Percentiles rank a stretch among this genome's conserved stretches.
phyloP scores from a whole-genome alignment of 1,140 invertebrate species.

The Catajapyx aquilonaris region DNA sequence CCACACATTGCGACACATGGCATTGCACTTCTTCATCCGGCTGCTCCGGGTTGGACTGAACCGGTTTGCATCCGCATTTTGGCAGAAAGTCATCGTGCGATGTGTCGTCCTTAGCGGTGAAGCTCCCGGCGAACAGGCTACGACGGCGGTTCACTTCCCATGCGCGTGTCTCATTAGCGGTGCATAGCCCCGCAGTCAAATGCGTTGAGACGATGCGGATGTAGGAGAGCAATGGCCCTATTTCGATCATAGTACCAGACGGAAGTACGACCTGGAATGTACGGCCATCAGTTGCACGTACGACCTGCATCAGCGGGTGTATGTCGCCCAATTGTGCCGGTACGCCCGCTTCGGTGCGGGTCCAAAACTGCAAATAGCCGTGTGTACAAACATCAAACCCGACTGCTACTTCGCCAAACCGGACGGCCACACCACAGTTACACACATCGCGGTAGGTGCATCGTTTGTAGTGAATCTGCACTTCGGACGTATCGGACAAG shows the following conservation, averaged over 20 bases:
- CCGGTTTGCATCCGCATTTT: conserved; percentile 11
- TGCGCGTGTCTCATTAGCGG: too few species aligned
- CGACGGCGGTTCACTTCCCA: too few species aligned
- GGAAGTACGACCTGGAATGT: conserved; percentile 12
- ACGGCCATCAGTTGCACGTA: conserved; percentile 12
- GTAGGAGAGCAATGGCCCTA: conserved; percentile 12
- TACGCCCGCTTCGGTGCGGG: conserved; percentile 11
- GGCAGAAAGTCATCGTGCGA: conserved; percentile 6
- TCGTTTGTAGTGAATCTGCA: conserved; percentile 10
- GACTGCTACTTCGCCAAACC: conserved; percentile 12
- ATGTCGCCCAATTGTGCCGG: conserved; percentile 7
- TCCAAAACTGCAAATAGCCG: conserved; percentile 13
- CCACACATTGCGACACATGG: conserved; percentile 9
- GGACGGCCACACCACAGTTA: conserved; percentile 12
- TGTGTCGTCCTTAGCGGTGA: conserved; percentile 7
- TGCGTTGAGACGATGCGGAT: too few species aligned
- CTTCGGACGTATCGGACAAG: conserved; percentile 11
- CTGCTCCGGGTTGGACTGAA: conserved; percentile 7
- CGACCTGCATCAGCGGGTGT: conserved; percentile 11
- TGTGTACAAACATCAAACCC: conserved; percentile 11
- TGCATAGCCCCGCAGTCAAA: too few species aligned
- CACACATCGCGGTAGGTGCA: conserved; percentile 10
- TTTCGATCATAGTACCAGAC: conserved; percentile 10
- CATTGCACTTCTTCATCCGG: conserved; percentile 10
- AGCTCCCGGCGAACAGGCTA: conserved; percentile 12